Evolutionary conservation across 2,113 vertebrate genomes (phyloP), one percentile per base, ranked within the genome.

Genomic region (Macquaria ambigua): DNA sequence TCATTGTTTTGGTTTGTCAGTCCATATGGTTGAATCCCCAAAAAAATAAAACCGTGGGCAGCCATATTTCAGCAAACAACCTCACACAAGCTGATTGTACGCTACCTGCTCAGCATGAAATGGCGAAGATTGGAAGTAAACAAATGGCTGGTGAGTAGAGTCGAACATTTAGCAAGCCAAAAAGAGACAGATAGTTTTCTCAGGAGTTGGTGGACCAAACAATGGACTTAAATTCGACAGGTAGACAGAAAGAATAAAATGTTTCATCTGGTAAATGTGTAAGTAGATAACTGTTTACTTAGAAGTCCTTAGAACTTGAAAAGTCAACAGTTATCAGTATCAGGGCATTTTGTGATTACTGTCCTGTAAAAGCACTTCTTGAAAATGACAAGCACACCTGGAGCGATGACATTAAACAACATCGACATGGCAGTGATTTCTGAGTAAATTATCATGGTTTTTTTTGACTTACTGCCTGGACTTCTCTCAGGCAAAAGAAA

Each of bases 101-200:
- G 8, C 63, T 73, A 83, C 73, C 48, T 34, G 71, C 81, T 62
- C 53, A 71, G 77, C 77, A 48, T 76, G 71, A 85, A 63, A 82
- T 61, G 34, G 31, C 2, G 0, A 59, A 18, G 50, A 61, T 56
- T 6, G 0, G 15, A 41, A 31, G 63, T 77, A 64, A 82, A 81
- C 73, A 80, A 74, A 70, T 18, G 12, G 16, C 37, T 69, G 25
- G 4, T 14, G n/a, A 34, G 41, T 28, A 64, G 5, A 52, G 41
- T 4, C 0, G 0, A 69, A 74, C 39, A 39, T 46, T 77, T 52
- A 8, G 12, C 10, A 25, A 21, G 63, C 53, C 61, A 15, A 9
- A 74, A 41, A 68, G 8, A 62, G 1, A 53, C 0, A 8, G 1
- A 1, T 2, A 18, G 58, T 68, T 53, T 37, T 21, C 15, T 55